Conservation (phyloP, 35 echinoderm and acorn worm species). For the Apostichopus japonicus region DNA sequence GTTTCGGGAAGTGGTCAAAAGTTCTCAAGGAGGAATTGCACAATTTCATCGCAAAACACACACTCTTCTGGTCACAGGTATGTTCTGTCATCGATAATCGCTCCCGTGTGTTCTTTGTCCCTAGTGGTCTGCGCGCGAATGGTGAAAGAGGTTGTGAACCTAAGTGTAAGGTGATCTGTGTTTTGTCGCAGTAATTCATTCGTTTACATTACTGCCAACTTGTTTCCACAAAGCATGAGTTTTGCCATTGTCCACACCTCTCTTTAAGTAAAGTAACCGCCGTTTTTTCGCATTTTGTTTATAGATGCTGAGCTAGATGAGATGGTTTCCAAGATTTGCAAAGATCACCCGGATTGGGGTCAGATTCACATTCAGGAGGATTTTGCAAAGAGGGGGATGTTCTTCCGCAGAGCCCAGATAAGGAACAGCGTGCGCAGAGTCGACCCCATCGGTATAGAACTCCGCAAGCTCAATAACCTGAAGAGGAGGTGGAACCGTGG, state of each 20-base stretch:
- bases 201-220: too few species aligned
- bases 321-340: slow-evolving; percentile 39
- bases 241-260: neutral
- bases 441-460: slow-evolving; percentile 42
- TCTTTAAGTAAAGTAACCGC: neutral
- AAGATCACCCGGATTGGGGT: slow-evolving; percentile 33
- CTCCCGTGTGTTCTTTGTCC: too few species aligned
- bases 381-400: neutral
- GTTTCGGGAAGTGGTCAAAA: too few species aligned
- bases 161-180: too few species aligned
- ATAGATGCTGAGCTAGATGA: slow-evolving; percentile 31
- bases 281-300: neutral
- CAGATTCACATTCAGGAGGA: slow-evolving; percentile 23
- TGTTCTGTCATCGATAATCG: too few species aligned
- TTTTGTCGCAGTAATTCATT: too few species aligned
- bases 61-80: too few species aligned
- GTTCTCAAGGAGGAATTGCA: too few species aligned
- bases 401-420: slow-evolving; percentile 28
- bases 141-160: too few species aligned
- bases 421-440: slow-evolving; percentile 51
- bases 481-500: slow-evolving; percentile 40
- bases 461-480: slow-evolving; percentile 32
- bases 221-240: neutral
- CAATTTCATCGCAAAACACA: too few species aligned
- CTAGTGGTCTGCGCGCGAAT: too few species aligned